Conservation (phyloP, 1,140 invertebrate species). For the Drosophila melanica region DNA sequence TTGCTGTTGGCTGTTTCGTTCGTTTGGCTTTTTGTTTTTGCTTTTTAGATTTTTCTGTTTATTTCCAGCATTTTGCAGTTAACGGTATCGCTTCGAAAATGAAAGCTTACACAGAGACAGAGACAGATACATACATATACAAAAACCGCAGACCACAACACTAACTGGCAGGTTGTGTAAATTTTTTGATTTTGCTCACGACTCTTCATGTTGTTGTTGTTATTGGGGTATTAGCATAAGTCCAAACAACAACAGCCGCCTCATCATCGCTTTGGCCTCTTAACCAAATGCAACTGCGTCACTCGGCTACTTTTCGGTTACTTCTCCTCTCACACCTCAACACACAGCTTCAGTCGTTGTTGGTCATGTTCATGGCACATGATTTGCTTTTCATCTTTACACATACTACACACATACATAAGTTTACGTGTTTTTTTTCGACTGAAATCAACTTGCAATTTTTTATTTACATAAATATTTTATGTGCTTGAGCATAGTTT, state of each 20-base stretch:
- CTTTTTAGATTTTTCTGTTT: slow-evolving; percentile 66
- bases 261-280: slow-evolving; percentile 54
- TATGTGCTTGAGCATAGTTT: slow-evolving; percentile 44
- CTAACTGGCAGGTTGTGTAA: slow-evolving; percentile 66
- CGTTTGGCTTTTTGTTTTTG: slow-evolving; percentile 38
- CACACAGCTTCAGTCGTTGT: slow-evolving; percentile 14
- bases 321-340: background rate
- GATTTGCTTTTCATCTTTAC: slow-evolving; percentile 61
- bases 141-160: slow-evolving; percentile 44
- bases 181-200: slow-evolving; percentile 65
- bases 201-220: slow-evolving; percentile 37
- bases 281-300: slow-evolving; percentile 76
- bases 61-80: slow-evolving; percentile 68
- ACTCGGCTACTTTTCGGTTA: slow-evolving; percentile 40
- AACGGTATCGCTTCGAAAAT: slow-evolving; percentile 82
- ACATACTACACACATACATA: slow-evolving; percentile 3
- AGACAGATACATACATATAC: slow-evolving; percentile 24
- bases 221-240: slow-evolving; percentile 56
- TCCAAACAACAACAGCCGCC: slow-evolving; percentile 50
- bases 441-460: slow-evolving; percentile 66
- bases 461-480: slow-evolving; percentile 59
- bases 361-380: slow-evolving; percentile 67
- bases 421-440: slow-evolving; percentile 40
- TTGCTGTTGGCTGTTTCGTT: slow-evolving; percentile 34
- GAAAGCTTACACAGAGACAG: slow-evolving; percentile 68